phyloP scores from a whole-genome alignment of 1,140 invertebrate genomes.

The Lasioglossum albipes region DNA sequence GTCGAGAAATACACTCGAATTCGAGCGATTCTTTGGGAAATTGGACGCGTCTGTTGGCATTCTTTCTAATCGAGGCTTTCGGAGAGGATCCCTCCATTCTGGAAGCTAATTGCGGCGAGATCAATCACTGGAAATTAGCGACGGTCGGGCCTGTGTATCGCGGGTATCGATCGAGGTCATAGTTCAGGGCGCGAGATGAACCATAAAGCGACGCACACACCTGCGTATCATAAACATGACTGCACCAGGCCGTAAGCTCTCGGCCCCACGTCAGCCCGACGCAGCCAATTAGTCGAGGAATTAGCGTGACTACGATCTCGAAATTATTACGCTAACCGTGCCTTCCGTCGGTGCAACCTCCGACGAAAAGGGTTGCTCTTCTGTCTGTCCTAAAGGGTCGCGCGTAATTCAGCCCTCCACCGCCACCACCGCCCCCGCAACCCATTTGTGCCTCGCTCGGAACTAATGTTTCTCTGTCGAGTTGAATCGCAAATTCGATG shows the following conservation, averaged over 20 bases:
- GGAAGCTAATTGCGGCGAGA: neutral
- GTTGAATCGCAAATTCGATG: neutral
- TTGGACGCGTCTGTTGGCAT: too few relatives aligned
- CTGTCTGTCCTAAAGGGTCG: slow-evolving; percentile 32
- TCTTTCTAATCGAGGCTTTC: neutral
- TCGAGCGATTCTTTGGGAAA: too few relatives aligned
- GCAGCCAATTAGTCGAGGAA: slow-evolving; percentile 65
- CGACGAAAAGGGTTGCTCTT: slow-evolving; percentile 15
- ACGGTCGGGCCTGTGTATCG: neutral
- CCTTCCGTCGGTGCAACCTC: neutral
- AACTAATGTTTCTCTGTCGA: neutral
- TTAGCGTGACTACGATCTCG: slow-evolving; percentile 53
- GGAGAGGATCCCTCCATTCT: neutral
- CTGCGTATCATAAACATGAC: slow-evolving; percentile 63
- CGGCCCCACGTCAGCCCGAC: neutral
- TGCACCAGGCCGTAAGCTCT: slow-evolving; percentile 19
- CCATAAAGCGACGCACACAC: slow-evolving; percentile 59
- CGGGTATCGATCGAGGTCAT: slow-evolving; percentile 41
- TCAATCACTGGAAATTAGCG: slow-evolving; percentile 14
- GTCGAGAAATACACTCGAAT: too few relatives aligned
- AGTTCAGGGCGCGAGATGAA: slow-evolving; percentile 39
- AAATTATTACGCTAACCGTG: slow-evolving; percentile 33
- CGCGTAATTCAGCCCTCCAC: neutral
- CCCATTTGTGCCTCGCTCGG: neutral
- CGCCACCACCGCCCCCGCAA: too few relatives aligned